Percentiles rank a stretch among this genome's conserved stretches.
Conservation (phyloP, 2,797 vertebrate genomes). For the Arnoldichthys spilopterus region DNA sequence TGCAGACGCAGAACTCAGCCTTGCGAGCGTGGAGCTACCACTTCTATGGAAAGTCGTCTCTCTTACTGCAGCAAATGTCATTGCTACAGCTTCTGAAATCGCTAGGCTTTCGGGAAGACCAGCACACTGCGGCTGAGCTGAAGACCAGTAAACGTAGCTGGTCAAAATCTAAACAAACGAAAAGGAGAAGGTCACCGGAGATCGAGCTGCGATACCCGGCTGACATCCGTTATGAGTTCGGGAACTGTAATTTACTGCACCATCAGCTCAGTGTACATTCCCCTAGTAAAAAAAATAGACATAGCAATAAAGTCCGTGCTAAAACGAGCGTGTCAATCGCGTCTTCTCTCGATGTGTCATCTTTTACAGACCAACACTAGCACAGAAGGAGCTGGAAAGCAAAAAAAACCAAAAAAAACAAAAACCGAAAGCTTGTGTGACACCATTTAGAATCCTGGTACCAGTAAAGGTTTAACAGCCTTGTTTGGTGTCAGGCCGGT, state of each 20-base stretch:
- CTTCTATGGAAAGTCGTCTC: no score
- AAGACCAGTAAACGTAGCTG: not conserved
- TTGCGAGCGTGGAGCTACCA: no score
- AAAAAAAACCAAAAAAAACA: not conserved
- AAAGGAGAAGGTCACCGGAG: conserved; percentile 32
- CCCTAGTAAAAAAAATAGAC: conserved; percentile 73
- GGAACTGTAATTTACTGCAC: conserved; percentile 54
- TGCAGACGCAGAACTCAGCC: not conserved
- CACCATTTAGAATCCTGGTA: not conserved
- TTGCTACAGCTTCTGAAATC: no score
- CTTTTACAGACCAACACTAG: conserved; percentile 5
- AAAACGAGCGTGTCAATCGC: conserved; percentile 45
- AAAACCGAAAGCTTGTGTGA: not conserved
- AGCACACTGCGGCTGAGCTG: not conserved
- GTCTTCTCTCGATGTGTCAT: conserved; percentile 15
- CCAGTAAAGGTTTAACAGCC: conserved; percentile 14
- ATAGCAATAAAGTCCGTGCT: conserved; percentile 64
- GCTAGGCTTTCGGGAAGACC: no score
- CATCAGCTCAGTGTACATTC: conserved; percentile 66
- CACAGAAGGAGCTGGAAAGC: not conserved
- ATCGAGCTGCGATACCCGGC: conserved; percentile 5
- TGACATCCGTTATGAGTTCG: conserved; percentile 33
- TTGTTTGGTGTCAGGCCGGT: conserved; percentile 28
- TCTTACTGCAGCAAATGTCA: no score
- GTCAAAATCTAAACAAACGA: conserved; percentile 18